phyloP scores from a whole-genome alignment of 2,113 vertebrate genomes.

The Butorides virescens region DNA sequence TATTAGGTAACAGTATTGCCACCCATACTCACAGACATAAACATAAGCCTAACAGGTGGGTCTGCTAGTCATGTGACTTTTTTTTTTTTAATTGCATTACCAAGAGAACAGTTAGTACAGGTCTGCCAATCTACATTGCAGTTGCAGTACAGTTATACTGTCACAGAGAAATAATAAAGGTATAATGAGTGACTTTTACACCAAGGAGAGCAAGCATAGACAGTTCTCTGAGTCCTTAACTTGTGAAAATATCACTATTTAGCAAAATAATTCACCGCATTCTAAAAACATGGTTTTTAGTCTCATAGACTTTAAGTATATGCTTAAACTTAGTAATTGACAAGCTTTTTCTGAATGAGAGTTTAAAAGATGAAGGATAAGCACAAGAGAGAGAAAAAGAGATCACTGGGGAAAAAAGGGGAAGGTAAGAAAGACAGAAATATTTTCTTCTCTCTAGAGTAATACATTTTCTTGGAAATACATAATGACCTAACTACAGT shows the following conservation, averaged over 20 bases:
- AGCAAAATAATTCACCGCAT: background rate
- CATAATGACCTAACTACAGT: slow-evolving; percentile 44
- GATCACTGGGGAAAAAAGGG: background rate
- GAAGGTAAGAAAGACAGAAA: slow-evolving; percentile 28
- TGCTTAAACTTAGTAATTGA: background rate
- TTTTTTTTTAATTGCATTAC: background rate
- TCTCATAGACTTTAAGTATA: background rate
- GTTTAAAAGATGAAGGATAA: background rate
- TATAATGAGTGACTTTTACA: background rate
- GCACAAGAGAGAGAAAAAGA: background rate
- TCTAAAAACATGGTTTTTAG: background rate
- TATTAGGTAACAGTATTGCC: background rate
- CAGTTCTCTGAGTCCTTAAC: background rate
- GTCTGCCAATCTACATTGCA: background rate
- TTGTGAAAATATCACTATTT: background rate
- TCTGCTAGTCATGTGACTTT: background rate
- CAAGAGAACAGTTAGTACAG: background rate
- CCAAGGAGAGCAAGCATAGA: background rate
- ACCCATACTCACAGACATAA: background rate
- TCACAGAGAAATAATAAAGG: background rate
- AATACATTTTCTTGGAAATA: slow-evolving; percentile 49
- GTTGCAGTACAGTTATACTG: background rate
- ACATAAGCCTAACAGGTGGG: background rate
- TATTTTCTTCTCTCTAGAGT: background rate
- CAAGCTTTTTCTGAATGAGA: background rate